Conservation (phyloP, 2,797 vertebrate species). For the Pelochelys cantorii region DNA sequence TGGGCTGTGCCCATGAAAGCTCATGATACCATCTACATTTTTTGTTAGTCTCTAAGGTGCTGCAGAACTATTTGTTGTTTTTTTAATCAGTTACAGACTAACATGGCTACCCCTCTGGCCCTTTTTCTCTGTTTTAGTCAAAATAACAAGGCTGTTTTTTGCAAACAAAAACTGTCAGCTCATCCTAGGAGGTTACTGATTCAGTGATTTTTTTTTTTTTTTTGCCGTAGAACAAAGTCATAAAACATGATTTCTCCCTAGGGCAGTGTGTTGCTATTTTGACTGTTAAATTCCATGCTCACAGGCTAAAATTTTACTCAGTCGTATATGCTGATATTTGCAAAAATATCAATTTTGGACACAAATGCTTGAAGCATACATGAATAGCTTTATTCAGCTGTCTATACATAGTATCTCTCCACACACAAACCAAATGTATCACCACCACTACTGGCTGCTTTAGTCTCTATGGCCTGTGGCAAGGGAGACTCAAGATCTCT, state of each 20-base stretch:
- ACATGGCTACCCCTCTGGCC: too few relatives aligned
- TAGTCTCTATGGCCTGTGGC: conserved; percentile 5
- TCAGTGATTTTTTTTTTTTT: not conserved
- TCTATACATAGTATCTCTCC: conserved; percentile 3
- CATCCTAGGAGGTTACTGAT: conserved; percentile 4
- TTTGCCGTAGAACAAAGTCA: conserved; percentile 39
- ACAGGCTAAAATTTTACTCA: conserved; percentile 56
- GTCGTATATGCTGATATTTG: conserved; percentile 45
- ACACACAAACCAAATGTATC: not conserved
- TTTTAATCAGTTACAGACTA: too few relatives aligned
- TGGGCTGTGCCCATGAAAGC: too few relatives aligned
- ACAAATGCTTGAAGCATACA: conserved; percentile 54
- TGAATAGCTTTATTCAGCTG: conserved; percentile 25
- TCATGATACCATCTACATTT: too few relatives aligned
- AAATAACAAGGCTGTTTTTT: not conserved
- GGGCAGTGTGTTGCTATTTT: conserved; percentile 5
- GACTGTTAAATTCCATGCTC: conserved; percentile 44
- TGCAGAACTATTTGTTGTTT: too few relatives aligned
- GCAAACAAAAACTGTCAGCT: not conserved
- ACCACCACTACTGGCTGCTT: not conserved
- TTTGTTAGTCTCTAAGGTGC: too few relatives aligned
- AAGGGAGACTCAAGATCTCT: conserved; percentile 4
- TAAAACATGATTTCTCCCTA: conserved; percentile 20
- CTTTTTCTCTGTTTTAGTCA: conserved; percentile 55
- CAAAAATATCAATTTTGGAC: conserved; percentile 46